Evolutionary conservation across 2,113 vertebrate genomes (phyloP).

Genomic region (Carettochelys insculpta): DNA sequence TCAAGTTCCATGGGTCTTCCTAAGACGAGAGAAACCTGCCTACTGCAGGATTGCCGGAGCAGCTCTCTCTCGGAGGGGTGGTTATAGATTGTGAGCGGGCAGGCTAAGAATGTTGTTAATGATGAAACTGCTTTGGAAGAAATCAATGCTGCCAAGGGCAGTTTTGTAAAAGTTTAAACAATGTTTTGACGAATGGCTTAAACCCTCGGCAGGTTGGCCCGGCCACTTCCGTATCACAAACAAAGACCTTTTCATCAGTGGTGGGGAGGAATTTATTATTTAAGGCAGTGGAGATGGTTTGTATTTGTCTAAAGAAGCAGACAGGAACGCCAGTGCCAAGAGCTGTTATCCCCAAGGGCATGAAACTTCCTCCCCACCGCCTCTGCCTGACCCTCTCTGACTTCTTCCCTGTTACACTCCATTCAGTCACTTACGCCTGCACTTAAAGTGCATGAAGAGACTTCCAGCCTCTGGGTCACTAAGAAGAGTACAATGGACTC

Average conservation of each 20-base stretch:
- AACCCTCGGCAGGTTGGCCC: not conserved
- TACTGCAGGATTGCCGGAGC: not conserved
- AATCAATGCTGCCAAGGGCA: not conserved
- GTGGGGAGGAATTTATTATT: not conserved
- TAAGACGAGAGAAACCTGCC: too few species aligned
- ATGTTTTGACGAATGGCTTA: not conserved
- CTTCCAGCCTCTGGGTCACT: not conserved
- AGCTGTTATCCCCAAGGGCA: not conserved
- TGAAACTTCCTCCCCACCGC: not conserved
- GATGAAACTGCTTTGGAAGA: not conserved
- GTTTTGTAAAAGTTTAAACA: not conserved
- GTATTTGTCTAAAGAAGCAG: not conserved
- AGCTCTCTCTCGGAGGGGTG: not conserved
- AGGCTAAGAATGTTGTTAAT: not conserved
- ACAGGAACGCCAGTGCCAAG: not conserved
- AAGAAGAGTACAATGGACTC: not conserved
- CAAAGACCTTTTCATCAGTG: not conserved
- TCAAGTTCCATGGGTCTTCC: not conserved
- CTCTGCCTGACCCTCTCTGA: not conserved
- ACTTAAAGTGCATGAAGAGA: not conserved
- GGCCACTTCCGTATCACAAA: not conserved
- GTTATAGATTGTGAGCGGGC: not conserved
- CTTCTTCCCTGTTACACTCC: not conserved
- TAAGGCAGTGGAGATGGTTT: not conserved
- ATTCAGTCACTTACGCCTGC: not conserved